These are phyloP conservation scores for Ceramica pisi DNA, from an alignment of 2,888 invertebrate genomes.

Conservation along the genomic window DNA sequence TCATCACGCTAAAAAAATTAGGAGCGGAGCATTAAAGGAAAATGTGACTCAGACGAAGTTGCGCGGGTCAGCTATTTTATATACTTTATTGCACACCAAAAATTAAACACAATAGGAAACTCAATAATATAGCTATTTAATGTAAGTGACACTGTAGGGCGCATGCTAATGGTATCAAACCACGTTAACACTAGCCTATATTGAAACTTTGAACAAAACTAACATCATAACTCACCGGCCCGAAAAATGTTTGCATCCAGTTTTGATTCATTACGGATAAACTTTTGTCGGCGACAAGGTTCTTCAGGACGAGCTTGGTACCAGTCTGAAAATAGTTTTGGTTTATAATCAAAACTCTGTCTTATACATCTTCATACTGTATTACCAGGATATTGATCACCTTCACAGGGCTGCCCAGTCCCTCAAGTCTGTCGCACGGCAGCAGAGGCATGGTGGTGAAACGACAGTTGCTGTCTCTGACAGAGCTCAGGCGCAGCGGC, in stretches of 20 bases:
- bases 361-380: background rate
- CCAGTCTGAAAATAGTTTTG: conserved; percentile 79
- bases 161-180: too few species aligned
- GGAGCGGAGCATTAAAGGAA: too few species aligned
- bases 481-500: conserved; percentile 82
- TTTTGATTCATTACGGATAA: conserved; percentile 86
- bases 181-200: too few species aligned
- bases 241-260: conserved; percentile 89
- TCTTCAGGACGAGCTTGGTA: conserved; percentile 81
- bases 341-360: background rate
- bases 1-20: too few species aligned
- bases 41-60: too few species aligned
- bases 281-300: conserved; percentile 85
- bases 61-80: too few species aligned
- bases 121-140: too few species aligned
- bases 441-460: conserved; percentile 82
- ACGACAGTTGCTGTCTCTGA: conserved; percentile 83
- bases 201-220: background rate
- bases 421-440: conserved; percentile 81
- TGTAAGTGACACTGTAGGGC: too few species aligned
- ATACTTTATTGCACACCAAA: too few species aligned
- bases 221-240: conserved; percentile 78
- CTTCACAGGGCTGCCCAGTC: conserved; percentile 81
- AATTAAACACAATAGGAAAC: too few species aligned
- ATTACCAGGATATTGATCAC: conserved; percentile 61